A percentile compares a stretch with the other conserved stretches of the same genome.
Evolutionary conservation across 2,888 invertebrate genomes (phyloP).

Genomic region (Ashinkailepas kermadecensis): DNA sequence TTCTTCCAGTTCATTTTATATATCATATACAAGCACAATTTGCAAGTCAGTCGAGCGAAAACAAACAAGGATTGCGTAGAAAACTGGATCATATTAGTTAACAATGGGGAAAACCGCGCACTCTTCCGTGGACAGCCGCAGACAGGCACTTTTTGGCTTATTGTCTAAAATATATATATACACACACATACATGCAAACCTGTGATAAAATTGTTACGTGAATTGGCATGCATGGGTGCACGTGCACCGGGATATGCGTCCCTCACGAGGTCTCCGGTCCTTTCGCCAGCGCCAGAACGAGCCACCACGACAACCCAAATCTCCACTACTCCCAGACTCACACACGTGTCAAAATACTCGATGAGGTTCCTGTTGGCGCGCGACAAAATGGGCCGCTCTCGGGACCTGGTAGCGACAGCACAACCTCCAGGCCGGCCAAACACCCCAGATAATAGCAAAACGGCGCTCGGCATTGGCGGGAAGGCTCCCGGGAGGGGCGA

Average conservation of each 20-base stretch:
- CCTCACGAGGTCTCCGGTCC: too few species aligned
- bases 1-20: neutral
- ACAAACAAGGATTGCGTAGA: neutral
- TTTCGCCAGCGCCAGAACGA: too few species aligned
- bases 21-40: neutral
- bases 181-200: neutral
- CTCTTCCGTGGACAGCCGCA: neutral
- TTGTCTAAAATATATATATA: neutral
- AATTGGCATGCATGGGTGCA: neutral
- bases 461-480: too few species aligned
- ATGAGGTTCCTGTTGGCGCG: too few species aligned
- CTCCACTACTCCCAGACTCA: neutral
- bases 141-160: slow-evolving; percentile 12
- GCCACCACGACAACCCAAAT: too few species aligned
- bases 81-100: slow-evolving; percentile 2
- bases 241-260: too few species aligned
- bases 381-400: too few species aligned
- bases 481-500: too few species aligned
- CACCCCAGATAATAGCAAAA: too few species aligned
- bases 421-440: too few species aligned
- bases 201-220: neutral
- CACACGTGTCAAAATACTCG: neutral
- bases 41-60: neutral
- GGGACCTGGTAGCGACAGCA: neutral
- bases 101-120: neutral